Conservation (phyloP, 2,797 vertebrate species). For the Pseudocheirus occidentalis region DNA sequence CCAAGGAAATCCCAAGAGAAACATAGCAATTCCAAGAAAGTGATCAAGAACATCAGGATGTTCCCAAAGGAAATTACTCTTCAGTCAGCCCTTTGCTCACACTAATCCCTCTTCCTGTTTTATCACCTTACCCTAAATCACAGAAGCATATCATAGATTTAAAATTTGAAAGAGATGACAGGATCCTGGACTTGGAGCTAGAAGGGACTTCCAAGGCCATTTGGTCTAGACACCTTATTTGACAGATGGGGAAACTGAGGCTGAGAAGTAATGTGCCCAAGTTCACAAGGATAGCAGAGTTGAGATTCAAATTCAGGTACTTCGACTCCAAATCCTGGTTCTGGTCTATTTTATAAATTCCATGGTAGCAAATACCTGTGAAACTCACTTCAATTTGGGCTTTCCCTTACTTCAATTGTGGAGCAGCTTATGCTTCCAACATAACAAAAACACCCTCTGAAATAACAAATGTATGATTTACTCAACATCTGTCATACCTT, state of each 20-base stretch:
- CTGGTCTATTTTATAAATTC: neutral
- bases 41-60: neutral
- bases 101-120: constrained; percentile 47
- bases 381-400: constrained; percentile 28
- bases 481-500: constrained; percentile 31
- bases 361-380: neutral
- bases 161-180: neutral
- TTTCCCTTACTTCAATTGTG: constrained; percentile 31
- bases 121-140: constrained; percentile 40
- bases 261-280: neutral
- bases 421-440: constrained; percentile 7
- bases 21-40: neutral
- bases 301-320: neutral
- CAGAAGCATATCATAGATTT: neutral
- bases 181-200: neutral
- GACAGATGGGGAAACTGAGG: neutral
- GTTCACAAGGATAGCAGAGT: neutral
- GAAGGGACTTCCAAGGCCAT: neutral
- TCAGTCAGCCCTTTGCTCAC: constrained; percentile 59
- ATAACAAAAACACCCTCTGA: neutral
- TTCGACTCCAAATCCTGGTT: neutral
- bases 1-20: neutral
- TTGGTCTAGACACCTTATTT: neutral
- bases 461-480: constrained; percentile 24
- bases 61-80: constrained; percentile 43